phyloP scores from a whole-genome alignment of 1,140 invertebrate species.

The Procambarus virginalis region DNA sequence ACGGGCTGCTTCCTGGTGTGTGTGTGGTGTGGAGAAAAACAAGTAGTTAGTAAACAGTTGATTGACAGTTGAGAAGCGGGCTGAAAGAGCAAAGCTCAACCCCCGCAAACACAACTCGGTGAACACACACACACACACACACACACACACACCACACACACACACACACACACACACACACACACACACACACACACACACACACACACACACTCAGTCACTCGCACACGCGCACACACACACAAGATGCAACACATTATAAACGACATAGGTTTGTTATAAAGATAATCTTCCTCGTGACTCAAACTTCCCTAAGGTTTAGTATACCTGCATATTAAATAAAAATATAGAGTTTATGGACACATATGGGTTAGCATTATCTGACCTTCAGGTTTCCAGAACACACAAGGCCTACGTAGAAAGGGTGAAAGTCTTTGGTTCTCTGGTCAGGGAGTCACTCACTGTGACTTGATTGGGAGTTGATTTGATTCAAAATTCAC shows the following conservation, averaged over 20 bases:
- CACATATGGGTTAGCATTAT: background rate
- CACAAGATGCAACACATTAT: background rate
- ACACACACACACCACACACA: no score
- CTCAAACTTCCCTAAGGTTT: background rate
- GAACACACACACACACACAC: no score
- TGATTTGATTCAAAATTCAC: background rate
- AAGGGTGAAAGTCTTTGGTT: background rate
- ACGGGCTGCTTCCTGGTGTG: no score
- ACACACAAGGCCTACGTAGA: background rate
- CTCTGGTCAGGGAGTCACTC: background rate
- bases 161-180: no score
- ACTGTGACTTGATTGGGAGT: background rate
- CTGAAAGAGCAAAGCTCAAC: no score
- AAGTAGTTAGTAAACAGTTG: no score
- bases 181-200: no score
- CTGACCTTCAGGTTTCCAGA: background rate
- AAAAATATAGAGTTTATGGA: background rate
- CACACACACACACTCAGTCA: no score
- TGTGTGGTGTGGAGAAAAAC: no score
- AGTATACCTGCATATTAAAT: slow-evolving; percentile 8
- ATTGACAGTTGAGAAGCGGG: no score
- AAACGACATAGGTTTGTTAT: background rate
- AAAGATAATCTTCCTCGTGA: background rate
- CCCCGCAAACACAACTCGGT: no score
- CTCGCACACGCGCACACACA: background rate